Evolutionary conservation across 2,113 vertebrate species (phyloP).

Genomic region (Hystrix cristata): DNA sequence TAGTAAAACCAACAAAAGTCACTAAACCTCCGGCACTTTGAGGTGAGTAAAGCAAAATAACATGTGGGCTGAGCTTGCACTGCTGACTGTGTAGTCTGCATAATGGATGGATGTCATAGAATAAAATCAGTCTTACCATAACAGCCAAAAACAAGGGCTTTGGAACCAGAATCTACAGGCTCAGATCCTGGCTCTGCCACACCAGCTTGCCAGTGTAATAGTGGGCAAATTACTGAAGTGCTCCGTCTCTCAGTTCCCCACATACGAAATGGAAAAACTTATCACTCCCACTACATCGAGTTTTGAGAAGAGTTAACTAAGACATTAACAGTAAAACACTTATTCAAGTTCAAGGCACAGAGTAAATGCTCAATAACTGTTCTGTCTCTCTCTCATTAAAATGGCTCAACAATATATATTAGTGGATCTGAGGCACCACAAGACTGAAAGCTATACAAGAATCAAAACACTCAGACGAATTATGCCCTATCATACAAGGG

Average conservation of each 20-base stretch:
- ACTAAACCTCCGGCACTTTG: not conserved
- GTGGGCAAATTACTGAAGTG: not conserved
- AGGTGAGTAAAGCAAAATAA: slow-evolving; percentile 8
- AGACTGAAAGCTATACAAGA: not conserved
- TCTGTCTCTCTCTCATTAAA: not conserved
- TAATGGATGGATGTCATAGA: not conserved
- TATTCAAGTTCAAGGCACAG: not conserved
- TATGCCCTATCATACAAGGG: not conserved
- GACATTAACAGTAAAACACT: not conserved
- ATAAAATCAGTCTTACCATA: not conserved
- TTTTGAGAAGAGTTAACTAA: slow-evolving; percentile 30
- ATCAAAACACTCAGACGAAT: slow-evolving; percentile 1
- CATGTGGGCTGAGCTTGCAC: not conserved
- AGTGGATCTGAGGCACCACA: not conserved
- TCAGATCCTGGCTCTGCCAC: not conserved
- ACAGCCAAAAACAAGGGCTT: not conserved
- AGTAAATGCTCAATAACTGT: not conserved
- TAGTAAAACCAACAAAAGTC: not conserved
- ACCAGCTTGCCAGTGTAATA: not conserved
- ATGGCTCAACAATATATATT: not conserved
- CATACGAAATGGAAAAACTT: not conserved
- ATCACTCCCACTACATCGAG: not conserved
- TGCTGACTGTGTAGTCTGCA: not conserved
- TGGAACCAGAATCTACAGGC: not conserved
- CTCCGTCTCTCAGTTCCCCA: not conserved